Conservation (phyloP, 2,888 invertebrate species). For the Aleiodes alternator region DNA sequence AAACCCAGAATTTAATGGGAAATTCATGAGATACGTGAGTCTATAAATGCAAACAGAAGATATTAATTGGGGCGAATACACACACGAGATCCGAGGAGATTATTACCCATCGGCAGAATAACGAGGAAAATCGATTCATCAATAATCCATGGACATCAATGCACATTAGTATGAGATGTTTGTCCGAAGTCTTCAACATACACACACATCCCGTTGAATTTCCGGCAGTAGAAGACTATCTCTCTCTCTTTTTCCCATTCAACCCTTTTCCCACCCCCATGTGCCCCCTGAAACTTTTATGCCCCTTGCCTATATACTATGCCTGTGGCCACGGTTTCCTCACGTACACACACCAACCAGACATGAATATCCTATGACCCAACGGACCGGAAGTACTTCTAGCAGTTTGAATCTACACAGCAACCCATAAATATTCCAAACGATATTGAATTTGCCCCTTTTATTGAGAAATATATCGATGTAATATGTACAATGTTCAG, state of each 20-base stretch:
- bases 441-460: constrained; percentile 1
- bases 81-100: too few species aligned
- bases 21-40: too few species aligned
- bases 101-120: not conserved
- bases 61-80: too few species aligned
- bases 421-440: not conserved
- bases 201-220: constrained; percentile 18
- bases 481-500: not conserved
- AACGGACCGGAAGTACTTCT: constrained; percentile 67
- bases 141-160: not conserved
- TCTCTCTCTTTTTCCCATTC: not conserved
- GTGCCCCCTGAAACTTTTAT: not conserved
- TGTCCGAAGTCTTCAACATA: not conserved
- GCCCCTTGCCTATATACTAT: not conserved
- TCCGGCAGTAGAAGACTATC: not conserved
- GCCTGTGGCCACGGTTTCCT: constrained; percentile 25
- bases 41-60: too few species aligned
- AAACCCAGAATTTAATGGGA: too few species aligned
- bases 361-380: constrained; percentile 65
- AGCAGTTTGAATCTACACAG: constrained; percentile 57
- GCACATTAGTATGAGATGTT: not conserved
- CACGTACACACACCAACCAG: constrained; percentile 56
- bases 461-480: constrained; percentile 5
- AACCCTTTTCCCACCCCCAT: not conserved
- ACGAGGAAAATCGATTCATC: constrained; percentile 6